These are phyloP conservation scores for Chalcosyrphus nemorum DNA, from an alignment of 2,888 invertebrate species.

Conservation along the genomic window DNA sequence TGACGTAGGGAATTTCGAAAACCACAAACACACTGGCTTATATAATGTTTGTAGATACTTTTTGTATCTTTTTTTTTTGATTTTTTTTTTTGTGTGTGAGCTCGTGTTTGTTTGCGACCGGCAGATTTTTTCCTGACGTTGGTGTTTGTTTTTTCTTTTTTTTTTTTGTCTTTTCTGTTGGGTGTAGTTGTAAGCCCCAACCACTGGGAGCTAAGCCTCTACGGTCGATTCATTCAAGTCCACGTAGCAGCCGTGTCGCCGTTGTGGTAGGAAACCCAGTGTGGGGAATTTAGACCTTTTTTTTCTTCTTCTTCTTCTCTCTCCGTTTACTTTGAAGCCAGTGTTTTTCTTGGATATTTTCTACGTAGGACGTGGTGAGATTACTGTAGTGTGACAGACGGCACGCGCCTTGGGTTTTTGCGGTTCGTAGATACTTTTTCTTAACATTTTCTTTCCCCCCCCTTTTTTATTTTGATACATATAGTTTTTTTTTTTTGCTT, in stretches of 20 bases:
- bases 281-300: conserved; percentile 60
- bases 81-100: not conserved
- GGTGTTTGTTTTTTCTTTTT: conserved; percentile 13
- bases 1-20: conserved; percentile 67
- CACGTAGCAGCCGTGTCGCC: not conserved
- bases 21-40: not conserved
- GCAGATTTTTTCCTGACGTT: not conserved
- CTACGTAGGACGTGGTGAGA: conserved; percentile 67
- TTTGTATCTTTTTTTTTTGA: not conserved
- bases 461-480: too few species aligned
- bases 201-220: not conserved
- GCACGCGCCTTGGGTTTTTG: conserved; percentile 64
- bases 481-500: conserved; percentile 10
- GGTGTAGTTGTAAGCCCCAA: conserved; percentile 30
- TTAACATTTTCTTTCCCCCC: conserved; percentile 2
- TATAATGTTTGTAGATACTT: conserved; percentile 11
- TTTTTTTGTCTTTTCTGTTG: too few species aligned
- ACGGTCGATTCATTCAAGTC: conserved; percentile 59
- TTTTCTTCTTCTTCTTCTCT: conserved; percentile 17
- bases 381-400: conserved; percentile 66
- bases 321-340: too few species aligned
- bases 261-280: conserved; percentile 23
- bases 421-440: conserved; percentile 33
- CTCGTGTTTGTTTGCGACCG: conserved; percentile 32
- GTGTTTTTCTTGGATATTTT: conserved; percentile 9